phyloP scores from a whole-genome alignment of 2,888 invertebrate genomes.

The Falcaria lacertinaria region DNA sequence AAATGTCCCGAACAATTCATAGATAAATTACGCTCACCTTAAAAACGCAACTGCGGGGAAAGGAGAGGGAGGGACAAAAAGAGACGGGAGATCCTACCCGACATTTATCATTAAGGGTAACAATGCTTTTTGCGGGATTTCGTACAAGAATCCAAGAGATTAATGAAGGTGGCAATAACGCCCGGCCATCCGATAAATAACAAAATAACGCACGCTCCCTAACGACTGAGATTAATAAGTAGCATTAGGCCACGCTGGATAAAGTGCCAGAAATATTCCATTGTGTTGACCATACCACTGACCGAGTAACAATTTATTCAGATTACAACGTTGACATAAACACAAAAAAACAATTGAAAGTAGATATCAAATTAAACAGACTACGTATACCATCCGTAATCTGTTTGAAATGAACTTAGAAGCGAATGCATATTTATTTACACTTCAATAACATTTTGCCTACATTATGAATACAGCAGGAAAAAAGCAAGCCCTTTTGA shows the following conservation, averaged over 20 bases:
- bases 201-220: slow-evolving; percentile 64
- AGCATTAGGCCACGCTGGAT: slow-evolving; percentile 38
- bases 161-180: slow-evolving; percentile 73
- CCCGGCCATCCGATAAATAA: slow-evolving; percentile 68
- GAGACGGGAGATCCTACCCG: slow-evolving; percentile 26
- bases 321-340: no score
- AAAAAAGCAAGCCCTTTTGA: no score
- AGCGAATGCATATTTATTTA: no score
- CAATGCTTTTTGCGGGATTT: slow-evolving; percentile 74
- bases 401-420: no score
- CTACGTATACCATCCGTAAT: no score
- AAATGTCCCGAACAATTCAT: slow-evolving; percentile 59
- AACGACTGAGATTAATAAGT: slow-evolving; percentile 63
- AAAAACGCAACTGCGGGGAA: slow-evolving; percentile 50
- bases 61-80: slow-evolving; percentile 24
- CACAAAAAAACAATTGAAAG: no score
- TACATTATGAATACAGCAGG: no score
- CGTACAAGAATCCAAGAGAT: slow-evolving; percentile 72
- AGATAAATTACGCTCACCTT: slow-evolving; percentile 60
- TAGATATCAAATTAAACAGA: no score
- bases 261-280: slow-evolving; percentile 30
- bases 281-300: slow-evolving; percentile 5
- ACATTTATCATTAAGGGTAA: slow-evolving; percentile 72
- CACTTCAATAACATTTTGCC: no score
- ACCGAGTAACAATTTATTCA: no score